phyloP scores from a whole-genome alignment of 2,113 vertebrate species.

The Scomber colias region DNA sequence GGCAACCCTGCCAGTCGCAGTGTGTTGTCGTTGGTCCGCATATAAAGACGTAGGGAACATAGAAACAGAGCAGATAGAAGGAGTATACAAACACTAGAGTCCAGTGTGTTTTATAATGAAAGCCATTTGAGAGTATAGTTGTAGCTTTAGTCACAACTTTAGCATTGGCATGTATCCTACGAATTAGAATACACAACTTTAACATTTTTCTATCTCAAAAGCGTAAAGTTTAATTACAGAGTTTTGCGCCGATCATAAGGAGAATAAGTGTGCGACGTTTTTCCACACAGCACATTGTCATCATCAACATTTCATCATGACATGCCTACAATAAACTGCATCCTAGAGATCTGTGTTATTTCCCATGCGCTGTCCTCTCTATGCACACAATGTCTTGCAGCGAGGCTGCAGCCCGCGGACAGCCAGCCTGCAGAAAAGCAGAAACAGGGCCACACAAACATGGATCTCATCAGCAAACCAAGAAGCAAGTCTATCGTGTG shows the following conservation, averaged over 20 bases:
- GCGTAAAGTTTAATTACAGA: too few relatives aligned
- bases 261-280: too few relatives aligned
- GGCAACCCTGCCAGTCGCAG: slow-evolving; percentile 55
- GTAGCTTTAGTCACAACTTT: too few relatives aligned
- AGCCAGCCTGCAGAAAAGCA: not conserved
- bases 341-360: not conserved
- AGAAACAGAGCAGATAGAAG: slow-evolving; percentile 37
- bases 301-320: too few relatives aligned
- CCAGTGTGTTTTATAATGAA: not conserved
- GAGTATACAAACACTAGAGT: not conserved
- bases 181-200: too few relatives aligned
- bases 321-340: not conserved
- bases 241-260: too few relatives aligned
- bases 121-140: too few relatives aligned
- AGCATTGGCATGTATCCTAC: too few relatives aligned
- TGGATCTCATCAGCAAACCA: slow-evolving; percentile 74
- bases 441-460: slow-evolving; percentile 16
- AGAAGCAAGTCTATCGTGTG: slow-evolving; percentile 73
- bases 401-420: not conserved
- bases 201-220: too few relatives aligned
- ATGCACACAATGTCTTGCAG: not conserved
- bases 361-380: not conserved
- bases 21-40: slow-evolving; percentile 30
- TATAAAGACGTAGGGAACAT: not conserved
- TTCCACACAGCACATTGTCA: too few relatives aligned